phyloP scores from a whole-genome alignment of 1,140 invertebrate genomes.

The Mamestra configurata region DNA sequence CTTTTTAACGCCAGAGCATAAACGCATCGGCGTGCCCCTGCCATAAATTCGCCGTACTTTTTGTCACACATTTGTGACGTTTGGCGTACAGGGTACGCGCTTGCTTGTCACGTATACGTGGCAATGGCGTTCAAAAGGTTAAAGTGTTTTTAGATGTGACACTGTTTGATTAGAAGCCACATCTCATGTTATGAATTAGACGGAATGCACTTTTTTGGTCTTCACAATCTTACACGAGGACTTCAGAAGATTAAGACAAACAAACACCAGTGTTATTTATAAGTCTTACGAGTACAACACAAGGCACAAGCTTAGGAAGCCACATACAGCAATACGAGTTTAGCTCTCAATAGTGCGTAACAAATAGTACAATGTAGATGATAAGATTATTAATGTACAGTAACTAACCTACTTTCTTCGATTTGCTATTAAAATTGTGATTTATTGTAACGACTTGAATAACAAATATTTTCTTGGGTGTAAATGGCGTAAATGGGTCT shows the following conservation, averaged over 20 bases:
- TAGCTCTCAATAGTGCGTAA: slow-evolving; percentile 36
- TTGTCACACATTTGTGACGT: too few relatives aligned
- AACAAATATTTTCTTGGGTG: neutral
- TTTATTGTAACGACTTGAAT: neutral
- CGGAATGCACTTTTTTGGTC: neutral
- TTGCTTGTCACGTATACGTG: too few relatives aligned
- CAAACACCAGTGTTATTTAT: slow-evolving; percentile 38
- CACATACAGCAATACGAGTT: slow-evolving; percentile 35
- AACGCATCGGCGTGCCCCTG: too few relatives aligned
- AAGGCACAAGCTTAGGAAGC: slow-evolving; percentile 36
- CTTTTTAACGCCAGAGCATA: too few relatives aligned
- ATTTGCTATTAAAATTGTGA: slow-evolving; percentile 3
- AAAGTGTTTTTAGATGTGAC: too few relatives aligned
- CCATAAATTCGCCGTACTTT: too few relatives aligned
- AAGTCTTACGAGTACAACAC: slow-evolving; percentile 14
- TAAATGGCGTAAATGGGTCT: neutral
- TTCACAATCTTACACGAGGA: slow-evolving; percentile 10
- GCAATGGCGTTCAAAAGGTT: too few relatives aligned
- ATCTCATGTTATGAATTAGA: neutral
- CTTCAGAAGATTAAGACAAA: neutral
- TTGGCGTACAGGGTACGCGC: too few relatives aligned
- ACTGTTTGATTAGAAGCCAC: too few relatives aligned
- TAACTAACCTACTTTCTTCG: slow-evolving; percentile 31
- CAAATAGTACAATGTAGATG: slow-evolving; percentile 35
- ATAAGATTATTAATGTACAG: slow-evolving; percentile 18